Evolutionary conservation across 2,888 invertebrate genomes (phyloP).

Genomic region (Malthinus seriepunctatus): DNA sequence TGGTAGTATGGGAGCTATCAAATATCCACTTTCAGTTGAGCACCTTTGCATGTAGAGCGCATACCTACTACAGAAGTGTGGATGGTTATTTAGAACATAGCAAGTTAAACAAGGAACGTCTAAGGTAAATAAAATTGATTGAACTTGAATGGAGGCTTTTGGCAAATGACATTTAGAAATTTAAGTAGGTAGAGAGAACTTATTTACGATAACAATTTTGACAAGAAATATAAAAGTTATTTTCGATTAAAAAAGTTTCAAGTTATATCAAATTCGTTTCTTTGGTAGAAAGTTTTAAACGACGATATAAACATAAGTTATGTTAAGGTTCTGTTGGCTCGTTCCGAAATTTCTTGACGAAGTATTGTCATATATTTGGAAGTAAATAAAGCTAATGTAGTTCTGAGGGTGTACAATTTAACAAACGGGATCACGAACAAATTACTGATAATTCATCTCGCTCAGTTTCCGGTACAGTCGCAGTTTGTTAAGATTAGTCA

Average conservation of each 20-base stretch:
- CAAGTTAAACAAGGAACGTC: too few relatives aligned
- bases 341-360: conserved; percentile 20
- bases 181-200: too few relatives aligned
- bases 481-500: conserved; percentile 54
- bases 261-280: not conserved
- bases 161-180: too few relatives aligned
- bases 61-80: too few relatives aligned
- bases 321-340: conserved; percentile 3
- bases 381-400: conserved; percentile 33
- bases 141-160: too few relatives aligned
- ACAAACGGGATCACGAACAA: conserved; percentile 41
- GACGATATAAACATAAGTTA: not conserved
- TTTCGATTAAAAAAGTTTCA: not conserved
- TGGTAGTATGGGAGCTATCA: too few relatives aligned
- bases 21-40: too few relatives aligned
- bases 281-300: not conserved
- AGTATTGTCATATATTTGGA: conserved; percentile 34
- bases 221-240: too few relatives aligned
- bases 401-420: conserved; percentile 33
- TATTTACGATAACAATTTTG: too few relatives aligned
- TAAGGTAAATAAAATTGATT: too few relatives aligned
- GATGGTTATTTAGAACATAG: too few relatives aligned
- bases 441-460: conserved; percentile 50
- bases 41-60: too few relatives aligned
- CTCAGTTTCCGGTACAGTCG: conserved; percentile 43